phyloP scores from a whole-genome alignment of 35 echinoderm and acorn worm genomes.

The Heliocidaris erythrogramma region DNA sequence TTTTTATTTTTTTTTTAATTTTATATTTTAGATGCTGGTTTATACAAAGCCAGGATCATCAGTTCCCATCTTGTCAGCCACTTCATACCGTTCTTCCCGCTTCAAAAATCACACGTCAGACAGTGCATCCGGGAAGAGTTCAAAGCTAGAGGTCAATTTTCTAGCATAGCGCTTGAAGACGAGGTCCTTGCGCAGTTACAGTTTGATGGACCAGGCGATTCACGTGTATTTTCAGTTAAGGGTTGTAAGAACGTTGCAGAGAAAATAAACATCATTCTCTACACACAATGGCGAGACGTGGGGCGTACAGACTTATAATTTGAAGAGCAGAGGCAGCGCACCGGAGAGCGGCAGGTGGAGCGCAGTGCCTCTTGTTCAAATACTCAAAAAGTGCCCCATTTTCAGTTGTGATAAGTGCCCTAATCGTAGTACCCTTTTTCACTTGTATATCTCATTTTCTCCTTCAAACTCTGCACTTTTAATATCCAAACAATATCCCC shows the following conservation, averaged over 20 bases:
- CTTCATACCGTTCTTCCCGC: constrained; percentile 78
- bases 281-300: background rate
- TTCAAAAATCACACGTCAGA: constrained; percentile 72
- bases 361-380: too few relatives aligned
- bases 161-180: background rate
- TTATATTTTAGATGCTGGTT: constrained; percentile 47
- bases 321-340: too few relatives aligned
- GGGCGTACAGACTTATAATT: too few relatives aligned
- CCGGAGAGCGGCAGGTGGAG: too few relatives aligned
- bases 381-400: too few relatives aligned
- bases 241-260: constrained; percentile 91
- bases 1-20: too few relatives aligned
- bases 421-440: too few relatives aligned
- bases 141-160: background rate
- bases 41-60: constrained; percentile 58
- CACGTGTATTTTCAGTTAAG: constrained; percentile 61
- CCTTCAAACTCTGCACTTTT: too few relatives aligned
- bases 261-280: constrained; percentile 55
- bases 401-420: too few relatives aligned
- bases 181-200: constrained; percentile 43
- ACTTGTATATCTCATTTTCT: too few relatives aligned
- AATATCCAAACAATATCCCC: too few relatives aligned
- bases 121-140: constrained; percentile 50
- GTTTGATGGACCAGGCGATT: constrained; percentile 14
- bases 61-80: constrained; percentile 65